These are phyloP conservation scores for Enteromius radiatus DNA, from an alignment of 2,797 vertebrate genomes.

Conservation along the genomic window DNA sequence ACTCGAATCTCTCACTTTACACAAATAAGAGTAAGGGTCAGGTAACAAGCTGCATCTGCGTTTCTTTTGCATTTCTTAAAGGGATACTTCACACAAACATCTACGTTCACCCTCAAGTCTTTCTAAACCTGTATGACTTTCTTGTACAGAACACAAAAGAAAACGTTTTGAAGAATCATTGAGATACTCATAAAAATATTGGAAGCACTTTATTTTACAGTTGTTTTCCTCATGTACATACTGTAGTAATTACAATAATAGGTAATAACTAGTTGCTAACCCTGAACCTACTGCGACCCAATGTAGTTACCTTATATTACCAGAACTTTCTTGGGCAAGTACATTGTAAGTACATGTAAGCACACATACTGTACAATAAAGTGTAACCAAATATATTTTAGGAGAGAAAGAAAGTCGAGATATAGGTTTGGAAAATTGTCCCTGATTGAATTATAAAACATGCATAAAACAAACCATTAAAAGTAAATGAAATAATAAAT, in stretches of 20 bases:
- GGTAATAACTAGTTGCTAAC: too few relatives aligned
- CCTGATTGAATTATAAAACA: neutral
- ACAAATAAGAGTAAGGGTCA: neutral
- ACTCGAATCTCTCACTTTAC: neutral
- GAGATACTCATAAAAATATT: neutral
- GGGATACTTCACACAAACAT: neutral
- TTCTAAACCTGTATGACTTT: neutral
- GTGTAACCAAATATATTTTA: neutral
- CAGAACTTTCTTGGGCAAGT: too few relatives aligned
- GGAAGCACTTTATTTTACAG: too few relatives aligned
- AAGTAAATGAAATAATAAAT: neutral
- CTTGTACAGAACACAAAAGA: neutral
- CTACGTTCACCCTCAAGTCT: neutral
- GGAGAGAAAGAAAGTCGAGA: neutral
- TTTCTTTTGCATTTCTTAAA: neutral
- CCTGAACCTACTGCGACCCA: too few relatives aligned
- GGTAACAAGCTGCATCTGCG: neutral
- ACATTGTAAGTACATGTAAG: too few relatives aligned
- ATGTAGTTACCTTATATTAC: too few relatives aligned
- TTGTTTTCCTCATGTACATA: too few relatives aligned
- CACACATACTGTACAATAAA: too few relatives aligned
- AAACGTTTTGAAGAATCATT: neutral
- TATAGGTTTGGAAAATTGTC: neutral
- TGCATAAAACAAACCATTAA: neutral
- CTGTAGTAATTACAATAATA: too few relatives aligned